Evolutionary conservation across 2,888 invertebrate species (phyloP), one percentile per base, ranked within the genome.

Genomic region (Drosophila differens): DNA sequence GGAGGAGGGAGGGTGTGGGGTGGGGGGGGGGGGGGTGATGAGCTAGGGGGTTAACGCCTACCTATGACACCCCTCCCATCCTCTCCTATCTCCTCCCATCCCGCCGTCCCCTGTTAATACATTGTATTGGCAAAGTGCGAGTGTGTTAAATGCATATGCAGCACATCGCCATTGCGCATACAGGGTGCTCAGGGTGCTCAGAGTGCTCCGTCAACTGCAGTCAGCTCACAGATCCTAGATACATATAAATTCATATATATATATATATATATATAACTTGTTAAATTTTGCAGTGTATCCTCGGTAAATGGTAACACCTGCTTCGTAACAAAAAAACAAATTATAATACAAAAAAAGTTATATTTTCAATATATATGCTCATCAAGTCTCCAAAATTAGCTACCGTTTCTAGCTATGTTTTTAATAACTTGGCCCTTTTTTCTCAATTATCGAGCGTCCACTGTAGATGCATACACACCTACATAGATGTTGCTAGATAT

Each of bases 121-220:
- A 76, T 52, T 71, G 78, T 52, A 62, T 47, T 28, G 57, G 37
- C 62, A 54, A 69, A 39, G 32, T 75, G 70, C 69, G 70, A 67
- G 70, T 83, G 81, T 69, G 28, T 57, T 84, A 83, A 84, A 84
- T 86, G 83, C 79, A 89, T 89, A 57, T 57, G 57, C 81, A 84
- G 57, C 81, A 88, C 72, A 67, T 65, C 61, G 62, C 68, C 60
- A 80, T 64, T 55, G 58, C 59, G 37, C 16, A 59, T 79, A 88
- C 32, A 79, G 89, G 89, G 89, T 84, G 86, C 16, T 41, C 25
- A 44, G 6, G 44, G 12, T 88, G 83, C 12, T 37, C 32, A 12
- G 33, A 4, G 33, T 84, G 86, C 14, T 44, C 19, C 7, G 14
- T 22, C 14, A 16, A 47, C 22, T 25, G 22, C 16, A 25, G 7